Conservation (phyloP, 1,140 invertebrate species). For the Calliphora vicina region DNA sequence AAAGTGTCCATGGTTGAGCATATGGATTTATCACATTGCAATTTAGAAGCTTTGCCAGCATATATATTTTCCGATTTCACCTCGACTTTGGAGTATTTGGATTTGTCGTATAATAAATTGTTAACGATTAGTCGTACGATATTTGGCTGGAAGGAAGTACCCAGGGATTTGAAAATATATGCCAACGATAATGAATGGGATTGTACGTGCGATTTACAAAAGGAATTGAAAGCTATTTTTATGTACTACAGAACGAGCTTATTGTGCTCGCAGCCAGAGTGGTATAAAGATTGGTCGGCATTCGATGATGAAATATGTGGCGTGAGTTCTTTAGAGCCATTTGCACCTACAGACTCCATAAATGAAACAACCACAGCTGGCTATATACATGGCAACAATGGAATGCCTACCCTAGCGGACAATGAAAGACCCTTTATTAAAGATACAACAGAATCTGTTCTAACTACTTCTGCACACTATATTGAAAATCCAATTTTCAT, state of each 20-base stretch:
- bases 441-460: background rate
- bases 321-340: background rate
- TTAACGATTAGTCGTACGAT: slow-evolving; percentile 42
- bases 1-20: slow-evolving; percentile 46
- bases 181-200: slow-evolving; percentile 46
- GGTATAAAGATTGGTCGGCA: slow-evolving; percentile 37
- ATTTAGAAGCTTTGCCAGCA: slow-evolving; percentile 47
- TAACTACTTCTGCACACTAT: background rate
- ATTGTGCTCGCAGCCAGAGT: slow-evolving; percentile 40
- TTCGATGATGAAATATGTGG: slow-evolving; percentile 44
- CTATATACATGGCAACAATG: background rate
- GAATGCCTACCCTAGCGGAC: background rate
- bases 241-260: slow-evolving; percentile 36
- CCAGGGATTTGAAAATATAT: slow-evolving; percentile 40
- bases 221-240: slow-evolving; percentile 43
- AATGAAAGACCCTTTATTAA: background rate
- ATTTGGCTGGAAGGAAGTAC: slow-evolving; percentile 42
- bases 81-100: slow-evolving; percentile 41
- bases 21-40: slow-evolving; percentile 46
- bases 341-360: background rate
- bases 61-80: slow-evolving; percentile 49
- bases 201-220: slow-evolving; percentile 44
- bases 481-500: background rate
- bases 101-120: slow-evolving; percentile 50
- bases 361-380: background rate